Base-by-base conservation (phyloP, 2,797 vertebrate genomes). In the Aplochiton taeniatus region DNA sequence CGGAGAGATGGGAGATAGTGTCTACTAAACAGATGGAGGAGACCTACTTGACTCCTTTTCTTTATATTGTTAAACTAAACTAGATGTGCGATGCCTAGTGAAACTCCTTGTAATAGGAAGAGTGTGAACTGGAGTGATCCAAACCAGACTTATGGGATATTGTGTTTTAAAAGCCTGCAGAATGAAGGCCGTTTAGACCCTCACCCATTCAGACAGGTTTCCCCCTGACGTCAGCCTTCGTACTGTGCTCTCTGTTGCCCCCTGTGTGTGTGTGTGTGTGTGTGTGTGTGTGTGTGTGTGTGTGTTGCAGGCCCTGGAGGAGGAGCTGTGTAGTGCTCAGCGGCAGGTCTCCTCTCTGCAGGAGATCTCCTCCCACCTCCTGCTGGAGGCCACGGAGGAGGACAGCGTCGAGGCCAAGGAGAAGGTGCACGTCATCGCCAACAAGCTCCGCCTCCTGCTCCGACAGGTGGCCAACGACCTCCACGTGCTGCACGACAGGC, bases 351-450 rank as follows among this genome's bases (percentile, higher is more conserved):
- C 84, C 51, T 79, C 90, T 0, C 89, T 98, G 44, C 94, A 94
- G 76, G 93, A 94, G 13, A 90, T 98, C 73, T 90, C 91, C 18
- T 79, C 88, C 52, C 87, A 88, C 78, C 90, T 98, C 54, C 91
- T 96, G 8, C 73, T 90, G 41, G 91, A 94, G 79, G 88, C 90
- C 19, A 74, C 83, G 0, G 85, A 76, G 0, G 92, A 91, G n/a
- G 92, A 94, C 61, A 93, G 93, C 4, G 41, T 88, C 10, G 95
- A 96, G 86, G 94, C 93, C 49, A 91, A 93, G 44, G 96, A 98
- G 89, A 96, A 96, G 72, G 91, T 96, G 11, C 93, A 94, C 1
- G 93, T 95, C 50, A 93, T 96, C 65, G 75, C 81, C 81, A 95
- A 91, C 63, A 96, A 95, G 48, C 83, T 97, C 62, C 87, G 85